phyloP scores from a whole-genome alignment of 1,140 invertebrate genomes.

The Coelopa frigida region DNA sequence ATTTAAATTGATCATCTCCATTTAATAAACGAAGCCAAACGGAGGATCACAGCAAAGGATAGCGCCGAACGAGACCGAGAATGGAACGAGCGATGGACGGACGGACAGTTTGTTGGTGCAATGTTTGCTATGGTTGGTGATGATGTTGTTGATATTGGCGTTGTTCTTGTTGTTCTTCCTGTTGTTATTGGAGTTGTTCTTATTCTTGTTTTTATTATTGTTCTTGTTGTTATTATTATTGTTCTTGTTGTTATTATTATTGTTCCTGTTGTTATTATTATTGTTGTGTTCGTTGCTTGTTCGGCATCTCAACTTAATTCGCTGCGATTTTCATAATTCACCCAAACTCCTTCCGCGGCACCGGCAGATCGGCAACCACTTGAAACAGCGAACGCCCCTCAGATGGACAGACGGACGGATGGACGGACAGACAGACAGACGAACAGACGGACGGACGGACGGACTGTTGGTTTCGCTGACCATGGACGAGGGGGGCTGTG shows the following conservation, averaged over 20 bases:
- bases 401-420: conserved; percentile 6
- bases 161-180: too few relatives aligned
- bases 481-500: conserved; percentile 18
- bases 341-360: conserved; percentile 14
- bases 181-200: conserved; percentile 5
- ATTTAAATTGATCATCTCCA: conserved; percentile 45
- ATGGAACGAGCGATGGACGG: background rate
- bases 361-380: background rate
- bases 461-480: background rate
- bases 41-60: background rate
- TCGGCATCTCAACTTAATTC: conserved; percentile 44
- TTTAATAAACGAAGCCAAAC: conserved; percentile 35
- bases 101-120: too few relatives aligned
- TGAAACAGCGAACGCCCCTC: conserved; percentile 4
- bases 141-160: too few relatives aligned
- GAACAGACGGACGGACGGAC: background rate
- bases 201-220: background rate
- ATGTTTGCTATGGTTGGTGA: too few relatives aligned
- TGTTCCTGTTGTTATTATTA: background rate
- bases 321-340: conserved; percentile 45
- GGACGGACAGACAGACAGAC: background rate
- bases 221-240: background rate
- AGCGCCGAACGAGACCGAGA: background rate
- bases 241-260: background rate
- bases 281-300: too few relatives aligned